Evolutionary conservation across 2,888 invertebrate species (phyloP).

Genomic region (Cephus pygmeus): DNA sequence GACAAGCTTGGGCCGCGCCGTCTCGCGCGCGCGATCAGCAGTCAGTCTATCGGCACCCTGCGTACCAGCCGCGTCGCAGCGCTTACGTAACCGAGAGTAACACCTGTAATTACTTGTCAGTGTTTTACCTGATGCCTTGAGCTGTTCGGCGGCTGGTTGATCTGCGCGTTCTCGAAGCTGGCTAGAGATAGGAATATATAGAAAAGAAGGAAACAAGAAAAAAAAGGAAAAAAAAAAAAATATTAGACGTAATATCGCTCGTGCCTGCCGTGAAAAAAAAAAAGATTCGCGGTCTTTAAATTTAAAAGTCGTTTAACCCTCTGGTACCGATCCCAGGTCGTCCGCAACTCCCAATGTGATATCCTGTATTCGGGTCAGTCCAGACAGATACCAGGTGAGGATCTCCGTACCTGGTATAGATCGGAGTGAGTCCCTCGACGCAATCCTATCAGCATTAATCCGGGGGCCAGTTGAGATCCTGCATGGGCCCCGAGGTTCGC

Average conservation of each 20-base stretch:
- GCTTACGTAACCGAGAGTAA: constrained; percentile 49
- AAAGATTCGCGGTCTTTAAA: constrained; percentile 9
- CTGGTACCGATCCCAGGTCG: background rate
- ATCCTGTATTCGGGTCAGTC: background rate
- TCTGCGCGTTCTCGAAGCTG: constrained; percentile 19
- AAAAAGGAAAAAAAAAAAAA: constrained; percentile 1
- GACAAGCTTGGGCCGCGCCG: background rate
- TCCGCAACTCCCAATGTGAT: background rate
- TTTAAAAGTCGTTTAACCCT: background rate
- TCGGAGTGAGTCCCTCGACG: background rate
- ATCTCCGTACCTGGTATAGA: background rate
- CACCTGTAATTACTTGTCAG: constrained; percentile 54
- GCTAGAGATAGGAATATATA: constrained; percentile 11
- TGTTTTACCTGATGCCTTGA: constrained; percentile 30
- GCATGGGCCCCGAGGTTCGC: constrained; percentile 2
- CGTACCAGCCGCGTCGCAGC: constrained; percentile 63
- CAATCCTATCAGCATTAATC: background rate
- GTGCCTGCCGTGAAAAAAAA: background rate
- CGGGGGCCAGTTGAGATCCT: background rate
- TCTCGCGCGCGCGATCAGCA: background rate
- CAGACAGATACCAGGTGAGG: background rate
- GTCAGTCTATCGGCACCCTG: constrained; percentile 66
- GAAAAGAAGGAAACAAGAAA: constrained; percentile 2
- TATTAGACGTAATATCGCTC: background rate
- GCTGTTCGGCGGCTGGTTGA: background rate